These are phyloP conservation scores for Ischnura elegans DNA, from an alignment of 2,888 invertebrate species.

Conservation along the genomic window DNA sequence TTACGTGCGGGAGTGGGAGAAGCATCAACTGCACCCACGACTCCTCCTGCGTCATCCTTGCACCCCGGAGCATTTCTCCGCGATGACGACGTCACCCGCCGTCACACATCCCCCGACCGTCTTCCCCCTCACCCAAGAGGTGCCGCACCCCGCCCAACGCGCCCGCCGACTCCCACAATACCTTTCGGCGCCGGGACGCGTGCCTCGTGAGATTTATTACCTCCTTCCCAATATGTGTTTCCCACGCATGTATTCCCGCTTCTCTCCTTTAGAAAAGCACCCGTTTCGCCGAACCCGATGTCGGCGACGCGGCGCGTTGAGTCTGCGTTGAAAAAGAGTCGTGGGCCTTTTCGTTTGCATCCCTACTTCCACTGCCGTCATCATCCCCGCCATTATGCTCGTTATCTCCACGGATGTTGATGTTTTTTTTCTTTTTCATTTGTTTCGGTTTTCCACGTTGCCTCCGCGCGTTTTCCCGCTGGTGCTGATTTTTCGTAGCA, in stretches of 20 bases:
- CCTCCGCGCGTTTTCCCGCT: background rate
- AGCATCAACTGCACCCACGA: background rate
- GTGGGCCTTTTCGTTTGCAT: background rate
- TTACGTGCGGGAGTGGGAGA: too few species aligned
- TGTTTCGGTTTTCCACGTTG: background rate
- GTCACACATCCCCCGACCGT: background rate
- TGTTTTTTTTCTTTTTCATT: background rate
- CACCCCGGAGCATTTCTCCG: background rate
- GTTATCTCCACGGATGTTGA: background rate
- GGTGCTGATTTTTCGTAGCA: background rate
- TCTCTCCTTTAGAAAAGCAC: too few species aligned
- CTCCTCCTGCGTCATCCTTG: background rate
- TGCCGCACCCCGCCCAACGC: background rate
- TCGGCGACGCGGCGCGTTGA: background rate
- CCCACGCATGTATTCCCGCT: background rate
- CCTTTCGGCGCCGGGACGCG: conserved; percentile 8
- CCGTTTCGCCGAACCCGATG: background rate
- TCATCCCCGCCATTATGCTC: background rate
- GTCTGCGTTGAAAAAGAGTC: background rate
- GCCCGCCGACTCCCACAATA: background rate
- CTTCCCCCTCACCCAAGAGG: background rate
- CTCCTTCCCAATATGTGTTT: background rate
- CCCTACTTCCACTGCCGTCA: background rate
- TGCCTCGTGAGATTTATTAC: background rate
- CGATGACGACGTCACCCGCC: background rate